Evolutionary conservation across 2,888 invertebrate genomes (phyloP), one percentile per base, ranked within the genome.

Genomic region (Sturmia bella): DNA sequence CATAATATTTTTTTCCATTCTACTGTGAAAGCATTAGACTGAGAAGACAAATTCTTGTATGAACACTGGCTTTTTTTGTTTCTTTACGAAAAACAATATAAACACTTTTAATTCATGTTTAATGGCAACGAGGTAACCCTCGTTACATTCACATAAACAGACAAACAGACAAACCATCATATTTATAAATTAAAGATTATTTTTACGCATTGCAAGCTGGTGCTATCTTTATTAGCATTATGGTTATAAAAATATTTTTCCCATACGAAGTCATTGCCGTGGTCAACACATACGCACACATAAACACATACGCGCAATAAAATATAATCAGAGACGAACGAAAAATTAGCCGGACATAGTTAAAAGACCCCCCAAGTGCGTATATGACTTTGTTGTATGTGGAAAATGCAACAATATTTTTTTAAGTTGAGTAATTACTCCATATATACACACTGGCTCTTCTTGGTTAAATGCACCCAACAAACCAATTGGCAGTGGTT

Each of bases 351-450:
- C 24, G 24, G 61, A 56, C 69, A 61, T 61, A 69, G 17, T 54
- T 50, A 43, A 52, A 52, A 80, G 70, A 70, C 75, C 81, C 77
- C 81, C 81, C 81, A 76, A 77, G 81, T 73, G 81, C 81, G 81
- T 81, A 63, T 73, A 81, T 63, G 68, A 73, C 43, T 68, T 61
- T 73, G 54, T 73, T 76, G 66, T 79, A 66, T 66, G 78, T 68
- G 64, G 52, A 66, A 66, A 79, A 79, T 79, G 72, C 66, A 79
- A 66, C 45, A 79, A 78, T 78, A 52, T 27, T 66, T 73, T n/a
- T 70, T 75, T 24, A 70, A 64, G 68, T 81, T 81, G 76, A 77
- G 77, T 81, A 81, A 81, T 81, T 81, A 77, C 68, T 63, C 68
- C 39, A 50, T 66, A 76, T 72, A 56, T 19, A 66, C 15, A 59